Conservation (phyloP, 2,888 invertebrate genomes). For the Philereme vetulata region DNA sequence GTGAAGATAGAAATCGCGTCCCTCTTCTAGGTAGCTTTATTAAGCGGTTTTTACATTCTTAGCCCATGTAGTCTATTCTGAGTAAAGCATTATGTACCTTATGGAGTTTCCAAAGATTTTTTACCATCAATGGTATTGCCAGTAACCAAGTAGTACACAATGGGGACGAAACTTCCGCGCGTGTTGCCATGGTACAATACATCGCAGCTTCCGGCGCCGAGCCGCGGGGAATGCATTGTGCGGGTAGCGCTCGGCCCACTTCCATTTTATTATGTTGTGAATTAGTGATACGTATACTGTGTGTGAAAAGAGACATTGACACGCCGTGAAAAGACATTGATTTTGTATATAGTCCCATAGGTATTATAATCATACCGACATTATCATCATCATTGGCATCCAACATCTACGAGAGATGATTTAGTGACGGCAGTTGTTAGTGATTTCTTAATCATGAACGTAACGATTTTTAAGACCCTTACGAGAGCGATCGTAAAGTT, state of each 20-base stretch:
- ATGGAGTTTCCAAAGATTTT: neutral
- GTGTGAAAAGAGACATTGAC: slow-evolving; percentile 29
- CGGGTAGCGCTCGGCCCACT: slow-evolving; percentile 55
- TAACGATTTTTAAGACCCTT: no score
- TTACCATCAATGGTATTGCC: slow-evolving; percentile 29
- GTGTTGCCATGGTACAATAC: slow-evolving; percentile 60
- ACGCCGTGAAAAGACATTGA: slow-evolving; percentile 4
- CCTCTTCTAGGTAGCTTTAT: no score
- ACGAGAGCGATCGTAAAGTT: no score
- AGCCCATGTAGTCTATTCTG: no score
- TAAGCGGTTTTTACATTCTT: no score
- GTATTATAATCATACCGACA: no score
- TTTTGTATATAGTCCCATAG: slow-evolving; percentile 5
- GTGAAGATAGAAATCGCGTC: no score
- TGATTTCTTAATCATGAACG: no score
- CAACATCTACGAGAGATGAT: no score
- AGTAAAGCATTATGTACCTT: no score
- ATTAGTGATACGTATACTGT: slow-evolving; percentile 37
- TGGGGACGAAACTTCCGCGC: slow-evolving; percentile 57
- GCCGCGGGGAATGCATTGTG: slow-evolving; percentile 66
- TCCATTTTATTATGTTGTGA: slow-evolving; percentile 46
- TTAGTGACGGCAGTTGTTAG: no score
- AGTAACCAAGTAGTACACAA: slow-evolving; percentile 42
- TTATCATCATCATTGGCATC: no score
- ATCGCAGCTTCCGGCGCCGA: slow-evolving; percentile 53